Evolutionary conservation across 1,140 invertebrate genomes (phyloP), one percentile per base, ranked within the genome.

Genomic region (Lordiphosa stackelbergi): DNA sequence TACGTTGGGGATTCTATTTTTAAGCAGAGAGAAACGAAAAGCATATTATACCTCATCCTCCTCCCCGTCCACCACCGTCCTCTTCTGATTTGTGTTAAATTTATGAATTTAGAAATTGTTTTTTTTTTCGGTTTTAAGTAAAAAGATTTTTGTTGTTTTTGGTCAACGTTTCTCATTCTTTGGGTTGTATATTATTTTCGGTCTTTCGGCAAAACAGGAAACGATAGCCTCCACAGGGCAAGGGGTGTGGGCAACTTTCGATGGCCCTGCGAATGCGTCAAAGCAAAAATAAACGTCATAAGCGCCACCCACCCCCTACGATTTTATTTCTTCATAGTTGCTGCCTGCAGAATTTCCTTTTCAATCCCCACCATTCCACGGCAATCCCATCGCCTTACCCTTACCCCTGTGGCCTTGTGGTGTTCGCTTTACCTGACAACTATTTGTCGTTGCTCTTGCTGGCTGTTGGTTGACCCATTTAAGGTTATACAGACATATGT

Each of bases 281-380:
- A 79, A 75, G 66, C 59, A 64, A 12, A 81, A 64, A 64, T 66
- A 68, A 73, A 83, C 75, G 75, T 79, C 74, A 81, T 70, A 74
- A 66, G 46, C 57, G 57, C 54, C 22, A 24, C n/a, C 13, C 19
- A 22, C 12, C 11, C 7, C 12, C 5, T 1, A 38, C 35, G 9
- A 46, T 28, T 16, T 6, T 24, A 45, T 31, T 37, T 36, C 9
- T 10, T 34, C 6, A 10, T 22, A 37, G 31, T 49, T 37, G 13
- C 7, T 5, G 22, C 10, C 13, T 37, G 9, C 47, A n/a, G 7
- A 45, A 45, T 22, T 19, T 10, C 13, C 8, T 9, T 9, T 35
- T 13, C 8, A 10, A 19, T 24, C 38, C 9, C 51, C 4, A n/a
- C 8, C 9, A 40, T 11, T 35, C 10, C 12, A 5, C 34, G 6